Base-by-base conservation (phyloP, 2,888 invertebrate species). In the Eupsilia transversa region DNA sequence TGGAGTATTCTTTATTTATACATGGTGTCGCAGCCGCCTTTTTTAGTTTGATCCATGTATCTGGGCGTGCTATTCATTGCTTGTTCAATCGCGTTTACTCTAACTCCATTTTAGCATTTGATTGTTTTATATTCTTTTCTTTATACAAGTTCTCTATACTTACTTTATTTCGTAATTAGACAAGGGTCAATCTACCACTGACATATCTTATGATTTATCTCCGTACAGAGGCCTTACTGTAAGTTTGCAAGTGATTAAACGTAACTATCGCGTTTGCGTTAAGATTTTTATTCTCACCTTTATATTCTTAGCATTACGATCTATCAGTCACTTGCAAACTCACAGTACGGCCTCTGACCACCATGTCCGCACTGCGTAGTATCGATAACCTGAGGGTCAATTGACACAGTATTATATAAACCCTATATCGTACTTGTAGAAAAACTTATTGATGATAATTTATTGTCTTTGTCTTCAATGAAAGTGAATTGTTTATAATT, bases 401-500 rank as follows among this genome's bases (percentile, higher is more conserved):
- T 54, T 49, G 23, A 20, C 61, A 14, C 52, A 54, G 14, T 63
- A 66, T 65, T 67, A 54, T 77, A 82, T 63, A 68, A 77, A 61
- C 60, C 57, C 3, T 73, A 66, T 73, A 56, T 30, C 33, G n/a
- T 66, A 66, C n/a, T 57, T 63, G 20, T 33, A 49, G n/a, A 60
- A 71, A 77, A 52, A 72, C 33, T 17, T 57, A 63, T 77, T 52
- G 0, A 68, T 20, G 43, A 70, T 54, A 56, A 56, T 68, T 60
- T 41, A 81, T 79, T 54, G 67, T 33, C 67, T 83, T 74, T 70
- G 83, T 79, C 56, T 83, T 83, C 38, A 81, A 81, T 81, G 84
- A 79, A 81, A 68, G 49, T 30, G 9, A 73, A 54, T 80, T 80
- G 65, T 65, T 74, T 78, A 60, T 80, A 54, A 72, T 72, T 60